These are phyloP conservation scores for Lottia scabra DNA, from an alignment of 2,888 invertebrate genomes.

Conservation along the genomic window DNA sequence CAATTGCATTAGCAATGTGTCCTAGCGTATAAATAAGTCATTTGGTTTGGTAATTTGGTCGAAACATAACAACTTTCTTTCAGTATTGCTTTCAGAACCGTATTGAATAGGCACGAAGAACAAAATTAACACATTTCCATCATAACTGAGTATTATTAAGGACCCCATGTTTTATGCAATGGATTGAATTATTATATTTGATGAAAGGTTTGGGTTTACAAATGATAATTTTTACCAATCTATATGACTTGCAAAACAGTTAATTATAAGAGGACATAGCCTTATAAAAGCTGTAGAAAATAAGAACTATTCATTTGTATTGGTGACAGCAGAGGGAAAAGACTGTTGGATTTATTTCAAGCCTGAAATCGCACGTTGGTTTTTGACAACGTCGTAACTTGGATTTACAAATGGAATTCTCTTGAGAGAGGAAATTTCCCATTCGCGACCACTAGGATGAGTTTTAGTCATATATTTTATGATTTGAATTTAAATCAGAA, in stretches of 20 bases:
- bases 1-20: background rate
- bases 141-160: constrained; percentile 1
- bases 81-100: background rate
- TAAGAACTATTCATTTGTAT: no score
- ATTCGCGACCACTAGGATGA: no score
- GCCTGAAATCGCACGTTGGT: no score
- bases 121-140: constrained; percentile 3
- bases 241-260: constrained; percentile 3
- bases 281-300: background rate
- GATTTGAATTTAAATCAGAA: no score
- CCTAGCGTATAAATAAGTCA: background rate
- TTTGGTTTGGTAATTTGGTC: background rate
- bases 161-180: constrained; percentile 2
- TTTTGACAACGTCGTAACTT: no score
- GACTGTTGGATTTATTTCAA: no score
- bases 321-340: no score
- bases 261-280: background rate
- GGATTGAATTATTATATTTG: constrained; percentile 4
- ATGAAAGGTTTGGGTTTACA: constrained; percentile 3
- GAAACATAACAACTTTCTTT: background rate
- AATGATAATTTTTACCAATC: constrained; percentile 2
- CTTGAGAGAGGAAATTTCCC: no score
- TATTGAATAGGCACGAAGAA: background rate
- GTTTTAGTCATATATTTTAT: no score
- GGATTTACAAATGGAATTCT: no score